These are phyloP conservation scores for Kryptolebias marmoratus DNA, from an alignment of 2,113 vertebrate genomes.

Conservation along the genomic window DNA sequence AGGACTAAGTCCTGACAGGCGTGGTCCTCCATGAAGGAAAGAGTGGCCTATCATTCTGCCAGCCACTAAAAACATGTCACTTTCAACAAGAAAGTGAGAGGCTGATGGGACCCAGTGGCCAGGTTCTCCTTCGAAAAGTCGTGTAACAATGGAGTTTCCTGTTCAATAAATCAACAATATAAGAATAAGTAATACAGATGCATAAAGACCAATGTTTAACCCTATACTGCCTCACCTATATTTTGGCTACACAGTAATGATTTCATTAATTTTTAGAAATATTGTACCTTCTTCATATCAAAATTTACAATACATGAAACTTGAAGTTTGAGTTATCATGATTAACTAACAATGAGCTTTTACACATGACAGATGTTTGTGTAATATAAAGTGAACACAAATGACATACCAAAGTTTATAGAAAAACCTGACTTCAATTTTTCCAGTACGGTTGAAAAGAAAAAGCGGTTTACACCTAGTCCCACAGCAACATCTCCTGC, in stretches of 20 bases:
- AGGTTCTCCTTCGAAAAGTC: background rate
- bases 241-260: too few species aligned
- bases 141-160: background rate
- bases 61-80: too few species aligned
- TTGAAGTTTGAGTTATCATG: too few species aligned
- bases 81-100: too few species aligned
- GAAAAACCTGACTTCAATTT: conserved; percentile 8
- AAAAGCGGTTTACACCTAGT: conserved; percentile 8
- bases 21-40: background rate
- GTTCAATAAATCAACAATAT: too few species aligned
- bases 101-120: background rate
- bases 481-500: conserved; percentile 16
- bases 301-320: too few species aligned
- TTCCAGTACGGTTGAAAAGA: conserved; percentile 2
- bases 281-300: too few species aligned
- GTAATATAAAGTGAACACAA: too few species aligned
- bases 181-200: background rate
- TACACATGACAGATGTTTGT: background rate
- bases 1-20: background rate
- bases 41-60: background rate
- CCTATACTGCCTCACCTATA: background rate
- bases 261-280: too few species aligned
- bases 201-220: background rate
- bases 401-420: conserved; percentile 18
- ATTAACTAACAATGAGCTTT: background rate